Base-by-base conservation (phyloP, 1,140 invertebrate species). In the Atta colombica region DNA sequence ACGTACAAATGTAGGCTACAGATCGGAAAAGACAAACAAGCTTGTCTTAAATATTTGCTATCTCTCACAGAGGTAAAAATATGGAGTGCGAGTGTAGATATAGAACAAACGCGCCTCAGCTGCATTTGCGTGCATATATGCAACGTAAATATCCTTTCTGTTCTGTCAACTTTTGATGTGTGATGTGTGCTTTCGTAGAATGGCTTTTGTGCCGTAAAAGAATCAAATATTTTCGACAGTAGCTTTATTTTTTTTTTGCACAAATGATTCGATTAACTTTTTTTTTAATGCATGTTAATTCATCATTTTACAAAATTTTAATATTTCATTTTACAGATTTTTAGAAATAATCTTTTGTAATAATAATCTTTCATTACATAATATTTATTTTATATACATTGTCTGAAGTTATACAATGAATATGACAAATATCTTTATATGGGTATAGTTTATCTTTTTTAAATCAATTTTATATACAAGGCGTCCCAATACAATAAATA, bases 1-100 rank as follows among this genome's bases (percentile, higher is more conserved):
- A 61, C 25, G 39, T 39, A 31, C 55, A 75, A 75, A 84, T 84
- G 69, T 84, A 80, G 77, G 49, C 77, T 51, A 80, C 55, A 84
- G 69, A 84, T 75, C 55, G 80, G 39, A 51, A 61, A 84, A 84
- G 80, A 82, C 55, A 84, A 84, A 84, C 69, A 84, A 84, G 55
- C 45, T 84, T 74, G 53, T 74, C 80, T 84, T 75, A 84, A 75
- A 84, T 84, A 84, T 84, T 84, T 84, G 80, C 80, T 51, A 39
- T 84, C 39, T 61, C 69, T 25, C 39, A 25, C 39, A 28, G 58
- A 75, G 28, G 25, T 84, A 75, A 75, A 84, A 84, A 84, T 84
- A 84, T 63, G 31, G 69, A 82, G 12, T 66, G 63, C 61, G 45
- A 66, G 25, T 49, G 66, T 60, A 74, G 68, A 72, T 82, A 21